Base-by-base conservation (phyloP, 2,888 invertebrate genomes). In the Tiphia femorata region DNA sequence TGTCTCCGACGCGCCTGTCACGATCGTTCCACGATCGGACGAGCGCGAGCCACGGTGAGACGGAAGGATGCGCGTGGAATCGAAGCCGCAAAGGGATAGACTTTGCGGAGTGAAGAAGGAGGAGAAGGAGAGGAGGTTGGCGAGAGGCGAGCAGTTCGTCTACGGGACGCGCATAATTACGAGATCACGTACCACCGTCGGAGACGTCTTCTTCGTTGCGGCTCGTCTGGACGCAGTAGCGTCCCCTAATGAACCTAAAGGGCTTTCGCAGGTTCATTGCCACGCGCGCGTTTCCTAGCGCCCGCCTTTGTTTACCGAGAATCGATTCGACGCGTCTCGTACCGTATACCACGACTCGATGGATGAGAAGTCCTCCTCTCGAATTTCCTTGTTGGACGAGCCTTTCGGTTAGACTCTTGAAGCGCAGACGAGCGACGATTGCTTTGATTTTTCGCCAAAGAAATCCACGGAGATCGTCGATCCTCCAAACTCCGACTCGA, bases 231-330 rank as follows among this genome's bases (percentile, higher is more conserved):
- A 57, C 55, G 30, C 33, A 54, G 42, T 46, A 49, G 50, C 56
- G 49, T 62, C 64, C 64, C 62, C 63, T 65, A 62, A 70, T 62
- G 61, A 57, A 64, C 50, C 52, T 49, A 64, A n/a, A 64, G 63
- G 62, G 67, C 68, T 67, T 71, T 33, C 33, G 68, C 76, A 78
- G 69, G 75, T 79, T 78, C 79, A 77, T 78, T 77, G 77, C 77
- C 76, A 74, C 58, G 58, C 48, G 59, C 58, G 59, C 49, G 62
- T 60, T 33, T 33, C 33, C n/a, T n/a, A n/a, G 33, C 33, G 12
- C n/a, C 68, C 64, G 38, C 61, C 73, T 76, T 75, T 76, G 72
- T 75, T 77, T 73, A 69, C 69, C 65, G 58, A n/a, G n/a, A n/a
- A n/a, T n/a, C 44, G 14, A 43, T 30, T n/a, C n/a, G n/a, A n/a